Percentiles rank a stretch among this genome's conserved stretches.
phyloP scores from a whole-genome alignment of 2,888 invertebrate genomes.

The Hypena proboscidalis region DNA sequence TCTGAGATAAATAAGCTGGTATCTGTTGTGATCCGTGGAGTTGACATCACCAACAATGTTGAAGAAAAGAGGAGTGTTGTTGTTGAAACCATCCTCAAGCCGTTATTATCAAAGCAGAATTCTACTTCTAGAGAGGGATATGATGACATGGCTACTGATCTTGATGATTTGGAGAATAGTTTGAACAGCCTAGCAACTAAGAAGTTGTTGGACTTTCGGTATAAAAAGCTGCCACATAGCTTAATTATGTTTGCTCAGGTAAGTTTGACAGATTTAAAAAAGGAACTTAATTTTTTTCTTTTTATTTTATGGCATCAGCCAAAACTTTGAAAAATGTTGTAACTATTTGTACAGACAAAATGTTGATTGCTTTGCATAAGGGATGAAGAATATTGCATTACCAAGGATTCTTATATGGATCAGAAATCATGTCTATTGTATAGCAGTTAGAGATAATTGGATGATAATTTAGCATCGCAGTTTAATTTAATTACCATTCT shows the following conservation, averaged over 20 bases:
- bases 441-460: constrained; percentile 7
- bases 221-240: constrained; percentile 91
- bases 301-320: too few species aligned
- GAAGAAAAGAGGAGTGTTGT: constrained; percentile 74
- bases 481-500: constrained; percentile 14
- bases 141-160: constrained; percentile 38
- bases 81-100: constrained; percentile 79
- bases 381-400: too few species aligned
- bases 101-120: constrained; percentile 77
- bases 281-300: too few species aligned
- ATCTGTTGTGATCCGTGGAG: constrained; percentile 92
- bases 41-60: constrained; percentile 92
- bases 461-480: constrained; percentile 13
- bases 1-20: constrained; percentile 94
- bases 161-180: constrained; percentile 47
- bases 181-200: constrained; percentile 47
- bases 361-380: too few species aligned
- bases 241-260: constrained; percentile 94
- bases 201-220: constrained; percentile 87
- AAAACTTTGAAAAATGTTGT: too few species aligned
- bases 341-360: too few species aligned
- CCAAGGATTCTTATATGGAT: too few species aligned
- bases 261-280: constrained; percentile 29
- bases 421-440: too few species aligned
- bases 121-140: constrained; percentile 52